phyloP scores from a whole-genome alignment of 1,140 invertebrate species.

The Cotesia typhae region DNA sequence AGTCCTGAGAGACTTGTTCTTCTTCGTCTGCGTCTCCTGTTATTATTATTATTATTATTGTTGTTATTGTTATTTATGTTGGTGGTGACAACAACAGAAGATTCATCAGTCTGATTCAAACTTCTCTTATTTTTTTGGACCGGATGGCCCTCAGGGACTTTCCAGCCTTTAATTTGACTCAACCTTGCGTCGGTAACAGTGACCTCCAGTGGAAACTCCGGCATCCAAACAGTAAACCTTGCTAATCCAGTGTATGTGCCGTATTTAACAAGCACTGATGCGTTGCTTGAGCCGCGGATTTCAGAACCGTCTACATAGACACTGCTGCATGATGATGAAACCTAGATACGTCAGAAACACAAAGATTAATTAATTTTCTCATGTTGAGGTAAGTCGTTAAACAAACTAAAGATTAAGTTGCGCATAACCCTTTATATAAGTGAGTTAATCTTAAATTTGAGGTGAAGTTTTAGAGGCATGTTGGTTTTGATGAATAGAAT shows the following conservation, averaged over 20 bases:
- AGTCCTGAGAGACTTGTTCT: slow-evolving; percentile 44
- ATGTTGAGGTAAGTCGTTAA: not conserved
- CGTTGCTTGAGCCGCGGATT: slow-evolving; percentile 92
- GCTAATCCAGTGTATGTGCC: slow-evolving; percentile 89
- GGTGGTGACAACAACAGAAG: too few species aligned
- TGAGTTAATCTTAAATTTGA: too few species aligned
- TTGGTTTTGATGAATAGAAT: too few species aligned
- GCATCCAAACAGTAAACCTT: slow-evolving; percentile 95
- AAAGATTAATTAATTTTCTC: slow-evolving; percentile 22
- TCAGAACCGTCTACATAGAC: slow-evolving; percentile 97
- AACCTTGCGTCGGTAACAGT: slow-evolving; percentile 87
- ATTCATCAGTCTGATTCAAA: slow-evolving; percentile 49
- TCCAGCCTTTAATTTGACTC: slow-evolving; percentile 90
- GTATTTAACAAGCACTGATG: slow-evolving; percentile 92
- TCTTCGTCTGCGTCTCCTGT: slow-evolving; percentile 34
- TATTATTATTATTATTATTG: slow-evolving; percentile 42
- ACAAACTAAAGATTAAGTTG: too few species aligned
- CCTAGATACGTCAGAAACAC: slow-evolving; percentile 68
- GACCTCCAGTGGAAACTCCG: slow-evolving; percentile 91
- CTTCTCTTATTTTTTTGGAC: slow-evolving; percentile 63
- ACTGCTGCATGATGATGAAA: slow-evolving; percentile 94
- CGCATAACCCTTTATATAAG: too few species aligned
- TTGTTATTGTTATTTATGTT: slow-evolving; percentile 28
- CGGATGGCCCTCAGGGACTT: slow-evolving; percentile 80
- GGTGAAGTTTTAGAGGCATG: too few species aligned